Conservation (phyloP, 2,888 invertebrate species). For the Hoplodrina ambigua region DNA sequence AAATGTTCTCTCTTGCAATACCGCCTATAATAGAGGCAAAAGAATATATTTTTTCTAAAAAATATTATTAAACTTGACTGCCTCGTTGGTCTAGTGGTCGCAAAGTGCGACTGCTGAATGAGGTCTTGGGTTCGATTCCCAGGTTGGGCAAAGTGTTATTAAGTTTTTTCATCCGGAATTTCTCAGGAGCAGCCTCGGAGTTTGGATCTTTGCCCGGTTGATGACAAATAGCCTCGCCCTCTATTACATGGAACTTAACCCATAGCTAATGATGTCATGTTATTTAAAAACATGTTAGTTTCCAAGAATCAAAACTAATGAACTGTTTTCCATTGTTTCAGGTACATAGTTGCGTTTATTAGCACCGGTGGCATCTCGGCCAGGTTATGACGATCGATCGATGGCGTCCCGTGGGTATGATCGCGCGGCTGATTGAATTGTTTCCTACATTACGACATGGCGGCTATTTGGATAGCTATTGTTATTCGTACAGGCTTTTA, state of each 20-base stretch:
- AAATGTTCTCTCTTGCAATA: not conserved
- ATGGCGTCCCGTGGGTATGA: conserved; percentile 49
- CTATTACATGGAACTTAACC: too few relatives aligned
- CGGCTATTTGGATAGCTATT: conserved; percentile 29
- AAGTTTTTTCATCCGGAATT: too few relatives aligned
- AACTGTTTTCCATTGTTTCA: conserved; percentile 59
- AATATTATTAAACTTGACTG: too few relatives aligned
- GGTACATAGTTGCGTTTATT: conserved; percentile 58
- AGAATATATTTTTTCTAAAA: not conserved
- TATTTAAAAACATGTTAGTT: too few relatives aligned
- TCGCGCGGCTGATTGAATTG: conserved; percentile 51
- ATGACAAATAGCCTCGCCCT: too few relatives aligned
- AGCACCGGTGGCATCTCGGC: conserved; percentile 19
- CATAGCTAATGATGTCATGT: too few relatives aligned
- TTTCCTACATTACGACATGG: conserved; percentile 26
- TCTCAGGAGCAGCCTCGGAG: too few relatives aligned
- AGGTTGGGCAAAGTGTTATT: too few relatives aligned
- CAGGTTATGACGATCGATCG: conserved; percentile 44
- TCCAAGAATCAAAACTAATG: conserved; percentile 31
- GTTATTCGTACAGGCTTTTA: conserved; percentile 24
- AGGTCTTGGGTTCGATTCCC: too few relatives aligned
- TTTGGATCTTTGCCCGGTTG: too few relatives aligned
- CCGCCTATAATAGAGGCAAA: not conserved
- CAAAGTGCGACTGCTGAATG: too few relatives aligned
- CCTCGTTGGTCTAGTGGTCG: too few relatives aligned